Evolutionary conservation across 2,113 vertebrate species (phyloP), one percentile per base, ranked within the genome.

Genomic region (Pseudolaguvia tuberculata): DNA sequence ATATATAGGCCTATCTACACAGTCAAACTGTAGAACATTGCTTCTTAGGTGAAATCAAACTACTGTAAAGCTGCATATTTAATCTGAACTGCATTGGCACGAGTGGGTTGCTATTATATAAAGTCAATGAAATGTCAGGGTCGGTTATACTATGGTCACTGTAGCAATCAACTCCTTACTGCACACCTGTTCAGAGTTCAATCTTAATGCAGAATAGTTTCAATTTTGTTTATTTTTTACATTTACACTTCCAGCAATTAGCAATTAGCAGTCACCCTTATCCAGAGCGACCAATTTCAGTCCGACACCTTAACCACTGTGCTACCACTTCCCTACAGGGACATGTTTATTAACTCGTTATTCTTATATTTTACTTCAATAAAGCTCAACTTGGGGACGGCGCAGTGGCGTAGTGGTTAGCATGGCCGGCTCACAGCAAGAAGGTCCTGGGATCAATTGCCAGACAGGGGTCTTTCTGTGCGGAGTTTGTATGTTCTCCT

Each of bases 121-220:
- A 58, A 68, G 62, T 57, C 63, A 58, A 75, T 58, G 73, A 75
- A 75, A 35, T 75, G 73, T 75, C 73, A 58, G 8, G 63, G 63
- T 20, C 57, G 73, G 51, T 56, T 67, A 69, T 69, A 50, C n/a
- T 69, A 45, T 21, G 29, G 70, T n/a, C 45, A 61, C 56, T 72
- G 56, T 72, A 20, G 20, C 50, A 35, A 29, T 59, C 57, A 61
- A n/a, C 56, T 50, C 21, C 52, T 65, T 65, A 45, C 25, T 15
- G 65, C 11, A 25, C 45, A 45, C 42, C 35, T 74, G 61, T 25
- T 72, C 45, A n/a, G 3, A 72, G 7, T 55, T 31, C 17, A 72
- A 42, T 3, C 62, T 65, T 39, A n/a, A 18, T 20, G 15, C 42
- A 57, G 31, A 62, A 57, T 1, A 23, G 2, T 31, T 2, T 12